These are phyloP conservation scores for Lithobates pipiens DNA, from an alignment of 2,797 vertebrate genomes.

Conservation along the genomic window DNA sequence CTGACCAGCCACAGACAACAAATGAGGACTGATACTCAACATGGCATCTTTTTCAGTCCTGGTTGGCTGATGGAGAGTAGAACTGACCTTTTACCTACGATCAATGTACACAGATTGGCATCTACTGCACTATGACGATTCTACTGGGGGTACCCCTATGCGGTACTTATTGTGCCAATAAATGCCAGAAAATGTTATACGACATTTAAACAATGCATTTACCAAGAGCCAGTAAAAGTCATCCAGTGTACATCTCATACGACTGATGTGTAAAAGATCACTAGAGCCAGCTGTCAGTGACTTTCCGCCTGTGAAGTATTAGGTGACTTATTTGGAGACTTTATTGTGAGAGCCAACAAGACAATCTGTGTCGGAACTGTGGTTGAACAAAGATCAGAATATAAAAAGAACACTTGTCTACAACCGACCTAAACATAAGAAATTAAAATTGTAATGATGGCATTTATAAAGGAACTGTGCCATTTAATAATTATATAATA, in stretches of 20 bases:
- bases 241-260: neutral
- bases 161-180: neutral
- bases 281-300: conserved; percentile 1
- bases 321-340: neutral
- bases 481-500: no score
- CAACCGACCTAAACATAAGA: neutral
- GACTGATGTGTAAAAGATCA: conserved; percentile 19
- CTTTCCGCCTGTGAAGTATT: conserved; percentile 15
- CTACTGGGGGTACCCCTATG: neutral
- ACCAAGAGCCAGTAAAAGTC: conserved; percentile 22
- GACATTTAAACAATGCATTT: neutral
- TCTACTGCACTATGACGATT: neutral
- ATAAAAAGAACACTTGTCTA: neutral
- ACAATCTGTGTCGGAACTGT: neutral
- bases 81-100: no score
- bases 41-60: no score
- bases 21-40: no score
- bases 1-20: no score
- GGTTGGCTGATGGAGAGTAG: no score
- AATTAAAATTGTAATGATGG: neutral
- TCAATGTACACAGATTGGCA: neutral
- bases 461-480: neutral
- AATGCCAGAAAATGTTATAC: conserved; percentile 6
- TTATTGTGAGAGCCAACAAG: neutral
- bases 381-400: neutral